These are phyloP conservation scores for Thaleichthys pacificus DNA, from an alignment of 2,797 vertebrate genomes.

Conservation along the genomic window DNA sequence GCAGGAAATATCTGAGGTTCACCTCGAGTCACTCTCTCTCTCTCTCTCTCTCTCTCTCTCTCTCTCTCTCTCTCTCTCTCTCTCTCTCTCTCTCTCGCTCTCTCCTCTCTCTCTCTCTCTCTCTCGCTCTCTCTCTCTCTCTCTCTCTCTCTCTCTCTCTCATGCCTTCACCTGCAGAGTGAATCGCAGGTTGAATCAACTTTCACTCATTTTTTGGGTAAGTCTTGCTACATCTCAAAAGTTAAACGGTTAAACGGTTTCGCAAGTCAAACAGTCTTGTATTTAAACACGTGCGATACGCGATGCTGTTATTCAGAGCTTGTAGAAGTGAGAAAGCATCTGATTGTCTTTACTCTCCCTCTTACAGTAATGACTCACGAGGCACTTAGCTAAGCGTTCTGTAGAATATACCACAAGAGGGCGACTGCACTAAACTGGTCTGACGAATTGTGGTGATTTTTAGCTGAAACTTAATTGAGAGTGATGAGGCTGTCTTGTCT, in stretches of 20 bases:
- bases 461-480: slow-evolving; percentile 18
- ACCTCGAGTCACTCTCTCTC: slow-evolving; percentile 14
- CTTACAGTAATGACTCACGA: neutral
- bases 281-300: neutral
- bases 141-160: neutral
- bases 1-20: neutral
- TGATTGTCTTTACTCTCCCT: neutral
- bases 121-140: neutral
- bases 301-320: no score
- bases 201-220: neutral
- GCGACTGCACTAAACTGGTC: slow-evolving; percentile 43
- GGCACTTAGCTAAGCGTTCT: neutral
- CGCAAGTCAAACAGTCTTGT: neutral
- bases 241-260: neutral
- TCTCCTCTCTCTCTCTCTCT: slow-evolving; percentile 10
- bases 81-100: slow-evolving; percentile 8
- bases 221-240: neutral
- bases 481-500: slow-evolving; percentile 25
- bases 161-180: neutral
- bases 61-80: neutral
- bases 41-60: slow-evolving; percentile 26
- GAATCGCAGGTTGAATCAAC: neutral
- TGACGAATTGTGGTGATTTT: neutral
- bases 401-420: slow-evolving; percentile 58
- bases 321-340: neutral